Evolutionary conservation across 2,888 invertebrate genomes (phyloP).

Genomic region (Venustoraphidia nigricollis): DNA sequence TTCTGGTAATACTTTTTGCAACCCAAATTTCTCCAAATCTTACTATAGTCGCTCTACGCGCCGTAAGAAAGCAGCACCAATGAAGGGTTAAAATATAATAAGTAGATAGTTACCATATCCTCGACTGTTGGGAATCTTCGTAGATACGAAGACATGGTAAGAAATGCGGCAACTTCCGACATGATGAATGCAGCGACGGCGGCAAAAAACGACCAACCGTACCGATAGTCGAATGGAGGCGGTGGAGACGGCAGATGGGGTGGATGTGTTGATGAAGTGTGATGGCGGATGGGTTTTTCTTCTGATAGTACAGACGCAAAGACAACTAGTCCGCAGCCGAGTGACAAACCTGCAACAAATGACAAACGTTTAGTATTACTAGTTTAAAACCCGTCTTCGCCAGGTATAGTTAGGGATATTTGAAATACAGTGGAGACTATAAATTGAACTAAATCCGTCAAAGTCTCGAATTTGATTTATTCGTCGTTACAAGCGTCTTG

Average conservation of each 20-base stretch:
- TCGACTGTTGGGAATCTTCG: conserved; percentile 41
- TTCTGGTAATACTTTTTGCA: too few species aligned
- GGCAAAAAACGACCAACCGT: conserved; percentile 47
- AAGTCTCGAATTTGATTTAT: too few species aligned
- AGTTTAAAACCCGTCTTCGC: too few species aligned
- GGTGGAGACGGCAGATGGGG: too few species aligned
- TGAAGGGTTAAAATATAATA: not conserved
- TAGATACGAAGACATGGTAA: conserved; percentile 41
- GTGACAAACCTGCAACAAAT: conserved; percentile 35
- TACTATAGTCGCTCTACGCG: too few species aligned
- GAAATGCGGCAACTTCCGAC: conserved; percentile 39
- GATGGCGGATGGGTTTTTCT: conserved; percentile 20
- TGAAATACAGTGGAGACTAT: too few species aligned
- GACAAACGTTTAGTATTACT: not conserved
- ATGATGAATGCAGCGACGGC: conserved; percentile 41
- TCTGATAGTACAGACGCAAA: conserved; percentile 44
- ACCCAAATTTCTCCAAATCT: too few species aligned
- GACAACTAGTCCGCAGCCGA: conserved; percentile 42
- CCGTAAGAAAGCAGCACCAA: too few species aligned
- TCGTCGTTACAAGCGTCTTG: too few species aligned
- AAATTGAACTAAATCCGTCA: too few species aligned
- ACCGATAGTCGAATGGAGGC: conserved; percentile 31
- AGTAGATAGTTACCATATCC: conserved; percentile 34
- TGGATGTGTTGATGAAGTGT: conserved; percentile 1
- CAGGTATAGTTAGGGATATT: too few species aligned